These are phyloP conservation scores for Eriosoma lanigerum DNA, from an alignment of 1,140 invertebrate genomes.

Conservation along the genomic window DNA sequence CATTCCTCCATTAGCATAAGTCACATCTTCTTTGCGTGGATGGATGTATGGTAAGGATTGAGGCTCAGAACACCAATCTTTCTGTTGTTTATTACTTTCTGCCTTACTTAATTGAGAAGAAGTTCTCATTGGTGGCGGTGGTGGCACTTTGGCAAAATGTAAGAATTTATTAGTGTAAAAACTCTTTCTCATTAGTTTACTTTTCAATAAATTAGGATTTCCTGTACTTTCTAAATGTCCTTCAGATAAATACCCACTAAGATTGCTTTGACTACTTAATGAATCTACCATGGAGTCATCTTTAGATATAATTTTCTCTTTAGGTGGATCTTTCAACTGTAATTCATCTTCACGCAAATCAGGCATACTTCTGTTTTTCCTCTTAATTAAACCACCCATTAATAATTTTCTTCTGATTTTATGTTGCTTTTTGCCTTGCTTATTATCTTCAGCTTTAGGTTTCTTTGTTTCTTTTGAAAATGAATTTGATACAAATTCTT, in stretches of 20 bases:
- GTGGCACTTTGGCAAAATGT: conserved; percentile 80
- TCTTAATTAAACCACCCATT: conserved; percentile 83
- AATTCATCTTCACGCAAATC: conserved; percentile 72
- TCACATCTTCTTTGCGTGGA: conserved; percentile 61
- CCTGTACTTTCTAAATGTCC: conserved; percentile 77
- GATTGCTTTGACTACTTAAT: conserved; percentile 64
- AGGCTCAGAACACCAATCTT: conserved; percentile 61
- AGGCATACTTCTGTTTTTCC: conserved; percentile 89
- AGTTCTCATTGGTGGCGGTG: conserved; percentile 80
- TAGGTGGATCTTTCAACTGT: conserved; percentile 53
- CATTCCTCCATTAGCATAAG: conserved; percentile 62
- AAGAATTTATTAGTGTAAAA: conserved; percentile 74
- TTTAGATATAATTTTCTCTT: conserved; percentile 60
- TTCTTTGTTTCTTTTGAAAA: conserved; percentile 55
- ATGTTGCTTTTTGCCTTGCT: conserved; percentile 85
- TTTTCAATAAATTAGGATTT: conserved; percentile 82
- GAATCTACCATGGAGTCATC: conserved; percentile 74
- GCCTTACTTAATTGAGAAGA: conserved; percentile 73
- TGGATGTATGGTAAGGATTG: conserved; percentile 69
- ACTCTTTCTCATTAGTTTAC: conserved; percentile 85
- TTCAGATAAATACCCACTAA: conserved; percentile 83
- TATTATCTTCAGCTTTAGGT: conserved; percentile 60
- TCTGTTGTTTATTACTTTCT: conserved; percentile 61
- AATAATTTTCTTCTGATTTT: conserved; percentile 83
- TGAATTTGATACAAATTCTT: conserved; percentile 56